Evolutionary conservation across 1,140 invertebrate species (phyloP), one percentile per base, ranked within the genome.

Genomic region (Nixonia krombeini): DNA sequence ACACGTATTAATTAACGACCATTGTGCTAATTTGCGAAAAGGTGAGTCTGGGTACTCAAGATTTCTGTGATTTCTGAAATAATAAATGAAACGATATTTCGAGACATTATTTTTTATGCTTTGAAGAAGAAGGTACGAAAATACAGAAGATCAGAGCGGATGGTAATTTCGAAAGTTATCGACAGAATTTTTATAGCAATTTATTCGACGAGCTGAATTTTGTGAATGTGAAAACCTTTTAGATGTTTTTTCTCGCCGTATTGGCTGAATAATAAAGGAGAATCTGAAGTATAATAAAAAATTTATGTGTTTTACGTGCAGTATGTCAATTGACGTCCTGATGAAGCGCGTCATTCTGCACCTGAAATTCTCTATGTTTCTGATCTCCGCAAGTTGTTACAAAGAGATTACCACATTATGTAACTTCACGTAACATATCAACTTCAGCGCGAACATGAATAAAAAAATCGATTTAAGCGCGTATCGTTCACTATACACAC

Each of bases 251-350:
- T 53, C n/a, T n/a, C n/a, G 16, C 26, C 21, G 31, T 42, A 29
- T 45, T 28, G 5, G 41, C 18, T 56, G 52, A 56, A 56, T 56
- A 56, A 56, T 47, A 41, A 56, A 56, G 47, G 53, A 49, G 31
- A 47, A 57, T 41, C 35, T 28, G 21, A 57, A 25, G 28, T 44
- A 29, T 13, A 37, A 26, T 47, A 35, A 23, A 57, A 57, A 42
- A 47, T 47, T 18, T 47, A 57, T 56, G 44, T 42, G 53, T 18
- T 47, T 57, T 44, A 57, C 53, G 53, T 47, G 44, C 35, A 4
- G 21, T 6, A 8, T 18, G 44, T 35, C 51, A 37, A 38, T 37
- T 18, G 51, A 21, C 28, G 40, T 42, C 29, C 37, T 28, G 51
- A 55, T 38, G 41, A 55, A 55, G 45, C 44, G 10, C 29, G 31